Base-by-base conservation (phyloP, 2,888 invertebrate genomes). In the Endotricha flammealis region DNA sequence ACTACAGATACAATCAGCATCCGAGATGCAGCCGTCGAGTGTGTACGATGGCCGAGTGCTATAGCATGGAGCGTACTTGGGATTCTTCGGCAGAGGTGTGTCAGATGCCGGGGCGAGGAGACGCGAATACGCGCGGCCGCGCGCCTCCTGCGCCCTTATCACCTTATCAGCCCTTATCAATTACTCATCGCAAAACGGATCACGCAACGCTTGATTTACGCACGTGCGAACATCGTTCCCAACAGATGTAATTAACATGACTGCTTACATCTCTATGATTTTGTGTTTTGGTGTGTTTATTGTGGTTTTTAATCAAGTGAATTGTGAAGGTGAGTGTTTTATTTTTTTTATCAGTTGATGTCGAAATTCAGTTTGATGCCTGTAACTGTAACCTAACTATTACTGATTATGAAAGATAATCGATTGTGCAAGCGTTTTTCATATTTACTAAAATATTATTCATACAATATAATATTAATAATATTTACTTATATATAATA, bases 111-210 rank as follows among this genome's bases (percentile, higher is more conserved):
- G 48, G 50, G 52, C 53, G 69, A 52, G 43, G 59, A 72, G 72
- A 66, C 76, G 80, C 47, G 50, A 50, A 47, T 11, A 42, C 41
- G 57, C 57, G 58, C 53, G 50, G 48, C 50, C 50, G 62, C 65
- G 66, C 54, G 61, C 58, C 53, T 64, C 61, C 62, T 56, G 53
- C 59, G 58, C 47, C 60, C 64, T 67, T 78, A 80, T 77, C 73
- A 61, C 58, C 64, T 82, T 85, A 85, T 85, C 82, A 76, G 57
- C 64, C 66, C 70, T 77, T 81, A 83, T 82, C 83, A 74, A 35
- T 62, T 63, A 70, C 70, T 64, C 78, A 79, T 80, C 82, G 83
- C 83, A 66, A 81, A 81, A 73, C 76, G 68, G 60, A 76, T 74
- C 73, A 70, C 61, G 48, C 50, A 55, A 56, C 43, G 42, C 57